Percentiles rank a stretch among this genome's conserved stretches.
These are phyloP conservation scores for Caligus rogercresseyi DNA, from an alignment of 1,140 invertebrate species.

Conservation along the genomic window DNA sequence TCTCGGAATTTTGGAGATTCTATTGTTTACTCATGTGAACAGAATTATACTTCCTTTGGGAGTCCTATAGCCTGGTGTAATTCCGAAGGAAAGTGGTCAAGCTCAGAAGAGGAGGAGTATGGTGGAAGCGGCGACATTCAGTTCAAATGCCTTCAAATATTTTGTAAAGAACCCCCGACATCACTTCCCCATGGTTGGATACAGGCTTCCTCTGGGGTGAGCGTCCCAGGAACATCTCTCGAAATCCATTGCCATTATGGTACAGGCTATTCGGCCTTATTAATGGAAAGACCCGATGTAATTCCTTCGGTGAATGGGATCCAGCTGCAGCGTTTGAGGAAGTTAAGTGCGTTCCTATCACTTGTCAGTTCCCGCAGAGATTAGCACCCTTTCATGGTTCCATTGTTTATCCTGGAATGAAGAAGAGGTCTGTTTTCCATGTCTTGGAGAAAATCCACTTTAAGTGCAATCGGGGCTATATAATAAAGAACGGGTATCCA, in stretches of 20 bases:
- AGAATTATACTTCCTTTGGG: background rate
- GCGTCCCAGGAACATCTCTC: background rate
- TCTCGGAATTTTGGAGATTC: background rate
- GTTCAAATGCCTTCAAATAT: background rate
- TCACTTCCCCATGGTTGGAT: background rate
- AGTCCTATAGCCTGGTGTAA: background rate
- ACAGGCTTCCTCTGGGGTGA: background rate
- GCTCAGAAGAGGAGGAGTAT: background rate
- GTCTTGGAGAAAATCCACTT: background rate
- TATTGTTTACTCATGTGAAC: background rate
- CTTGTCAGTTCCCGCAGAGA: background rate
- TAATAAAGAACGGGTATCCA: background rate
- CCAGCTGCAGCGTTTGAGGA: background rate
- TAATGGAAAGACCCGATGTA: background rate
- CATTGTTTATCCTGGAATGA: background rate
- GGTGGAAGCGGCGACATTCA: background rate
- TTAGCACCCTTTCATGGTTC: background rate
- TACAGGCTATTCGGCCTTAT: background rate
- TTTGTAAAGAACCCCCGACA: background rate
- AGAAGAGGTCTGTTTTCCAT: background rate
- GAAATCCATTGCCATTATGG: background rate
- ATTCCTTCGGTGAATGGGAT: background rate
- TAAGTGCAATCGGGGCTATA: background rate
- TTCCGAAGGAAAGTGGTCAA: background rate
- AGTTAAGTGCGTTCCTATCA: background rate